Percentiles rank a stretch among this genome's conserved stretches.
These are phyloP conservation scores for Sphinx pinastri DNA, from an alignment of 2,888 invertebrate species.

Conservation along the genomic window DNA sequence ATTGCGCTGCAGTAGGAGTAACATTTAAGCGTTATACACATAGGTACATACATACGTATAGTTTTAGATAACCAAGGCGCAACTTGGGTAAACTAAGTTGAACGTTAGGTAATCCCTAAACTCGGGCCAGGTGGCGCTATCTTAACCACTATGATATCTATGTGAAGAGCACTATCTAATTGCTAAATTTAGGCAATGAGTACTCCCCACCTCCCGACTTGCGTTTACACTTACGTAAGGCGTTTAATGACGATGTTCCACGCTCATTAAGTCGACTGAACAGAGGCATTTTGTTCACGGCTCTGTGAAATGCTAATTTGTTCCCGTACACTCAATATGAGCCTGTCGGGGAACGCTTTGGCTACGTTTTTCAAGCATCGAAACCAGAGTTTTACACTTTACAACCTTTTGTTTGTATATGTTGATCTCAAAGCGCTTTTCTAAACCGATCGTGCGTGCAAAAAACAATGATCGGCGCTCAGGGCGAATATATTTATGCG, in stretches of 20 bases:
- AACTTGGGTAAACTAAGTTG: slow-evolving; percentile 17
- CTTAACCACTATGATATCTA: slow-evolving; percentile 57
- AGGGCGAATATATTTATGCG: slow-evolving; percentile 38
- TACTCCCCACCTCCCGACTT: slow-evolving; percentile 45
- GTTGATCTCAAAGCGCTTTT: slow-evolving; percentile 48
- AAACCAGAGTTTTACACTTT: slow-evolving; percentile 58
- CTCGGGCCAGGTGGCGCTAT: slow-evolving; percentile 42
- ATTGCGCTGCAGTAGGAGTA: not conserved
- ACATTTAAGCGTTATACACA: not conserved
- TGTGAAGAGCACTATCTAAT: slow-evolving; percentile 61
- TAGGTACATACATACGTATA: not conserved
- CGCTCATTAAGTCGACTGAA: slow-evolving; percentile 74
- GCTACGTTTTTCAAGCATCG: slow-evolving; percentile 61
- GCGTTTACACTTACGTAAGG: slow-evolving; percentile 61
- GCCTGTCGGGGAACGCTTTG: slow-evolving; percentile 64
- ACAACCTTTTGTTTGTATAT: slow-evolving; percentile 64
- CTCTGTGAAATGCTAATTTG: slow-evolving; percentile 81
- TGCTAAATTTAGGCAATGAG: slow-evolving; percentile 65
- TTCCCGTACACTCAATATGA: slow-evolving; percentile 75
- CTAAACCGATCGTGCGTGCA: slow-evolving; percentile 42
- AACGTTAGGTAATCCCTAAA: slow-evolving; percentile 35
- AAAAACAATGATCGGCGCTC: slow-evolving; percentile 41
- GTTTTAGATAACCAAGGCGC: not conserved
- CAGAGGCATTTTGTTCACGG: slow-evolving; percentile 68
- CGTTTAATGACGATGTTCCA: slow-evolving; percentile 76